These are phyloP conservation scores for Leptocoma aspasia DNA, from an alignment of 2,113 vertebrate genomes.

Conservation along the genomic window DNA sequence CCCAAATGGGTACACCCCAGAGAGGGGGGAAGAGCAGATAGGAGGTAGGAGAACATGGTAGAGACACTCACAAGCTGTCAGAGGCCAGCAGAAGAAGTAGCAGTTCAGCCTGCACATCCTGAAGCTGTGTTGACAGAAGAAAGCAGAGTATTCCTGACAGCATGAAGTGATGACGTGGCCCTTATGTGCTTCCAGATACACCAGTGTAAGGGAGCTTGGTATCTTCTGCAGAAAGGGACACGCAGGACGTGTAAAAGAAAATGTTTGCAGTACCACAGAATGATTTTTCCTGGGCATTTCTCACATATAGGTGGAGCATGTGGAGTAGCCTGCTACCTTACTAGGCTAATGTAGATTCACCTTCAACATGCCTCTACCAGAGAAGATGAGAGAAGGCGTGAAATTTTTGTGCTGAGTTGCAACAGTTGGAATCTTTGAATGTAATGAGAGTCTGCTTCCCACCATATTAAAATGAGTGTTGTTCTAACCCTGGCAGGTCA, in stretches of 20 bases:
- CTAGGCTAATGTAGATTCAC: neutral
- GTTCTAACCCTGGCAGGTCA: neutral
- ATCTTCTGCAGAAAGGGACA: neutral
- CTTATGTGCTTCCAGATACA: neutral
- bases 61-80: neutral
- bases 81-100: neutral
- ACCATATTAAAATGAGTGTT: neutral
- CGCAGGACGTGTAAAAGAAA: accelerated
- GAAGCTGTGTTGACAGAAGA: neutral
- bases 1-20: accelerated
- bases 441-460: accelerated
- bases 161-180: neutral
- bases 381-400: neutral
- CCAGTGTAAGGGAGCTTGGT: neutral
- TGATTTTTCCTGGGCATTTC: neutral
- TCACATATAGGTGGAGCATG: neutral
- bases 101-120: neutral
- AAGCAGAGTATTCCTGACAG: neutral
- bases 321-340: neutral
- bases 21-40: neutral
- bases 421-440: neutral
- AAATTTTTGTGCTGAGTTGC: neutral
- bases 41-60: neutral
- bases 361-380: neutral
- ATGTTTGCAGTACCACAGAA: accelerated